A percentile compares a stretch with the other conserved stretches of the same genome.
Conservation (phyloP, 2,888 invertebrate genomes). For the Melipona beecheii region DNA sequence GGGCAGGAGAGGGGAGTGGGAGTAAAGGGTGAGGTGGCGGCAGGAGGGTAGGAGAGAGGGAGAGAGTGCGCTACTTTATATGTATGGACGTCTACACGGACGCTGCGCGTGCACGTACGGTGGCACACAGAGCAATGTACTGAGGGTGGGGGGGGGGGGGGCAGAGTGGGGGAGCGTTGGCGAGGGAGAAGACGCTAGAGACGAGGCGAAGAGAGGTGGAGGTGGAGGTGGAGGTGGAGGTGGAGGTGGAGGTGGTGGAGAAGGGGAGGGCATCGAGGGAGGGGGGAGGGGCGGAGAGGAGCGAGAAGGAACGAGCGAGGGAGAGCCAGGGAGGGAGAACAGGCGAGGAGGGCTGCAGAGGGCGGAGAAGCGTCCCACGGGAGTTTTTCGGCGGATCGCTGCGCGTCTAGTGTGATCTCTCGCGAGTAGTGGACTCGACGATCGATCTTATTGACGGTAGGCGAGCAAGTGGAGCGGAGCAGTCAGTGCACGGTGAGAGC, state of each 20-base stretch:
- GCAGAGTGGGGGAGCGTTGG: not conserved
- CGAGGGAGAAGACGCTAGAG: constrained; percentile 6
- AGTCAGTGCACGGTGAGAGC: constrained; percentile 59
- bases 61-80: constrained; percentile 17
- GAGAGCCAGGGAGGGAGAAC: constrained; percentile 36
- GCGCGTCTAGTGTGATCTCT: constrained; percentile 71
- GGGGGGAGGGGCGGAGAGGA: constrained; percentile 12
- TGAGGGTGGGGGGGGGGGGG: not conserved
- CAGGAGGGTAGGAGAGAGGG: not conserved
- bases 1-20: not conserved
- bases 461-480: constrained; percentile 29
- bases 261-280: constrained; percentile 11
- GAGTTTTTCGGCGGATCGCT: constrained; percentile 73
- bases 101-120: not conserved
- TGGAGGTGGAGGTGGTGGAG: no score
- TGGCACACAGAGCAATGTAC: not conserved
- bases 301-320: constrained; percentile 27
- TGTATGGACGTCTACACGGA: not conserved
- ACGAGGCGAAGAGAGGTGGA: no score
- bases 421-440: constrained; percentile 67
- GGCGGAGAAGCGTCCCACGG: constrained; percentile 69
- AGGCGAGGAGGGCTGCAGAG: constrained; percentile 57
- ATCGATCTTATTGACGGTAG: constrained; percentile 69
- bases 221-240: no score
- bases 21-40: not conserved